Base-by-base conservation (phyloP, 2,797 vertebrate genomes). In the Hephaestus fuliginosus region DNA sequence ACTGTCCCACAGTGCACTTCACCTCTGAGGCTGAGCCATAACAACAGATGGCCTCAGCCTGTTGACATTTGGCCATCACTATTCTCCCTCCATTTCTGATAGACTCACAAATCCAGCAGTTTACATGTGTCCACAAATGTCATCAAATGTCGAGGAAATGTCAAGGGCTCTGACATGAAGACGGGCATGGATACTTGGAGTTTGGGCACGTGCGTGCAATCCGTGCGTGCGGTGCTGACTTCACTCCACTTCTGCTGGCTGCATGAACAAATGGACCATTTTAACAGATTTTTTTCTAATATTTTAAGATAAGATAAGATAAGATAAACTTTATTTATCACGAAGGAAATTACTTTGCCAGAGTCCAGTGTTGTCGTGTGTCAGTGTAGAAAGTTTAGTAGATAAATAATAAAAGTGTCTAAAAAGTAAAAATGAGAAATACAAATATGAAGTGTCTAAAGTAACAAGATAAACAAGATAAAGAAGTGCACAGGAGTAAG, bases 121-220 rank as follows among this genome's bases (percentile, higher is more conserved):
- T 92, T 93, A 93, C 90, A 91, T 65, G 84, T 92, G 88, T 92
- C 76, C 82, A 86, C 79, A 93, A 96, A 96, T 96, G 95, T 94
- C 95, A 92, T 71, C 74, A 95, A 95, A 96, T 96, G 94, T 95
- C 93, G 57, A 82, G 85, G 70, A 95, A 95, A 96, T 95, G 95
- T 95, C 95, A 95, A 95, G 93, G 93, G 62, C 91, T 83, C 33
- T 25, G 77, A 84, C 70, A 48, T 25, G 58, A 76, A 70, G 73
- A 78, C 18, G 17, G 44, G n/a, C 57, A 5, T 11, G 18, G 57
- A 70, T 49, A 56, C 63, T 67, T 65, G 13, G 57, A 60, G 62
- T 51, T 46, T 20, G 46, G 52, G 64, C 1, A 14, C 65, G 69
- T 15, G 44, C 9, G 0, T 2, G 25, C 41, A 53, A 39, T 33